Conservation (phyloP, 1,140 invertebrate species). For the Drosophila suzukii region DNA sequence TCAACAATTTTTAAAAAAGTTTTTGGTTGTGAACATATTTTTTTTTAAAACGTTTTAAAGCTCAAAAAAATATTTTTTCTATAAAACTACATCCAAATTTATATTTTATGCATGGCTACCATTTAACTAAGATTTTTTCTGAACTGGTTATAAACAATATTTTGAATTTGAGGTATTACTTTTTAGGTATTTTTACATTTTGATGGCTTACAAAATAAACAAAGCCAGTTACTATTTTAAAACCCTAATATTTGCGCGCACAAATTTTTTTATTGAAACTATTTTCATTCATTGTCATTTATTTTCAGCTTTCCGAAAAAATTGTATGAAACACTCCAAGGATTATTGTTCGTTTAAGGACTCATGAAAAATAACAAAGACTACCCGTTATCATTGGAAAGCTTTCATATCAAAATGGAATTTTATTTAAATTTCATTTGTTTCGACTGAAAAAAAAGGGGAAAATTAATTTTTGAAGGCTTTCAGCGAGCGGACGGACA, state of each 20-base stretch:
- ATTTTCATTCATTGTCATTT: too few relatives aligned
- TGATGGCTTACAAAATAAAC: too few relatives aligned
- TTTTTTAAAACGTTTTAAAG: neutral
- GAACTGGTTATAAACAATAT: too few relatives aligned
- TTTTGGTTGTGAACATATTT: neutral
- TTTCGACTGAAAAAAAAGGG: constrained; percentile 17
- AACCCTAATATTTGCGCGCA: too few relatives aligned
- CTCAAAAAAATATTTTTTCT: neutral
- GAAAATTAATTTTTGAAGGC: constrained; percentile 30
- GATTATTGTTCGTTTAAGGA: neutral
- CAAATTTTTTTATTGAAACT: neutral
- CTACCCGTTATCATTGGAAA: neutral
- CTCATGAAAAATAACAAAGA: neutral
- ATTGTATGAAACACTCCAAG: neutral
- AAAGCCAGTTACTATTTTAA: too few relatives aligned
- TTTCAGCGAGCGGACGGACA: constrained; percentile 13
- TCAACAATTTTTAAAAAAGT: neutral
- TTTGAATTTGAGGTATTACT: too few relatives aligned
- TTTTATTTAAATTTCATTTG: constrained; percentile 27
- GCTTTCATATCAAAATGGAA: neutral
- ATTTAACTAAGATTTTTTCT: too few relatives aligned
- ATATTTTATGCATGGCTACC: neutral
- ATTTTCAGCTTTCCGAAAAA: too few relatives aligned
- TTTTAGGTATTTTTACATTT: too few relatives aligned
- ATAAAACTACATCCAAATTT: neutral